Base-by-base conservation (phyloP, 2,888 invertebrate species). In the Mesorhabditis belari region DNA sequence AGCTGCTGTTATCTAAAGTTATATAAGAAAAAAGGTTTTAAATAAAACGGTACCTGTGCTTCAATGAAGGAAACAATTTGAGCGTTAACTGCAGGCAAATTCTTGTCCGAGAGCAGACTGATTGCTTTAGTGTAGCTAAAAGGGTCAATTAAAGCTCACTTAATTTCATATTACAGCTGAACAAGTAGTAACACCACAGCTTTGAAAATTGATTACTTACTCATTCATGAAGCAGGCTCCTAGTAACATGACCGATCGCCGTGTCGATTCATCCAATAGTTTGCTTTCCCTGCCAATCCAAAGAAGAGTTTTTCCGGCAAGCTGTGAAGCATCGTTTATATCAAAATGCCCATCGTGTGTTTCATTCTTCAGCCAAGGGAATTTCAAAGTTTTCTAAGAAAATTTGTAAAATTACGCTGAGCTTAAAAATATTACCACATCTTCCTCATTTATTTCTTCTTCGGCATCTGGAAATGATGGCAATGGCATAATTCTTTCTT, bases 261-360 rank as follows among this genome's bases (percentile, higher is more conserved):
- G 49, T 17, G 67, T 17, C 4, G 62, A 59, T 0, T 57, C 49
- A 9, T 50, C 26, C 12, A 69, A 17, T 1, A 57, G 54, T 26
- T 61, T 58, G 9, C 72, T 58, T 25, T 76, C 70, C 26, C 68
- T 54, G 0, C 68, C 57, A 19, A 77, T 55, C 77, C 77, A 80
- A 23, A 66, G 56, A 56, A 94, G 83, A 2, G 91, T 90, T 84
- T 94, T 94, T 0, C 93, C 93, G 55, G 90, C 85, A 49, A 91
- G 83, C 77, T 87, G 85, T 26, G 85, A 81, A 5, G 88, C 86
- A 70, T 90, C 88, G 63, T 82, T 86, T 23, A 93, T 85, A 82
- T 92, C 92, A 83, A 92, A 91, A 82, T 94, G 92, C 78, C 90
- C 89, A 84, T 94, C 93, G 83, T 88, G 88, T 81, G 86, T 90